Base-by-base conservation (phyloP, 1,140 invertebrate genomes). In the Varroa destructor region DNA sequence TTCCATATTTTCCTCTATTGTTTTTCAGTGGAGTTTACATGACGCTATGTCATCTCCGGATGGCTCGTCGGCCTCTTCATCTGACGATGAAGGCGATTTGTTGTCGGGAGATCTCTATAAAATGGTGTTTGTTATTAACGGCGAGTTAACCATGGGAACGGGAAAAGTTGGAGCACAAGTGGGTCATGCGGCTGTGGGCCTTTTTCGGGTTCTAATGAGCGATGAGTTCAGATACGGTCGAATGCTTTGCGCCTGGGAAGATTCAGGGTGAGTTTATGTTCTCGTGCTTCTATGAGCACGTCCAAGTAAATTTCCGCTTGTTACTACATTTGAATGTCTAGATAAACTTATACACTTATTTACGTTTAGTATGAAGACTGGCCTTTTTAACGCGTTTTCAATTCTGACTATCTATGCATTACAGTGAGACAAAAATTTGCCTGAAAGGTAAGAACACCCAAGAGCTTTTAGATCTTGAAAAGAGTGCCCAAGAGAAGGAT, bases 51-150 rank as follows among this genome's bases (percentile, higher is more conserved):
- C 61, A 43, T 67, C 61, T n/a, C 61, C 61, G 10, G 61, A 67
- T 67, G 61, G 61, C 3, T 67, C 61, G 14, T 67, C 61, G 1
- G 61, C 61, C 12, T 67, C 61, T 12, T 67, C 61, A 43, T 67
- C 61, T 67, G 72, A 74, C 73, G 77, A 77, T 57, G 77, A 77
- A 46, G 72, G 76, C 36, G 76, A 77, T 70, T 80, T 78, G 12
- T 80, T 80, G 1, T 77, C 78, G 43, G 74, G 73, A 10, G 79
- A 80, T 56, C 75, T 78, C 37, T 83, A 81, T 77, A 86, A 86
- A 80, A 86, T 86, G 85, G 83, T 85, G 46, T 84, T 86, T 79
- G 83, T 86, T n/a, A 83, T 86, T 1, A 86, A 86, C 76, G 77
- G 75, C 43, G 80, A 81, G 54, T 77, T 86, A 64, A 80, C 81